Base-by-base conservation (phyloP, 2,113 vertebrate genomes). In the Cichladusa arquata region DNA sequence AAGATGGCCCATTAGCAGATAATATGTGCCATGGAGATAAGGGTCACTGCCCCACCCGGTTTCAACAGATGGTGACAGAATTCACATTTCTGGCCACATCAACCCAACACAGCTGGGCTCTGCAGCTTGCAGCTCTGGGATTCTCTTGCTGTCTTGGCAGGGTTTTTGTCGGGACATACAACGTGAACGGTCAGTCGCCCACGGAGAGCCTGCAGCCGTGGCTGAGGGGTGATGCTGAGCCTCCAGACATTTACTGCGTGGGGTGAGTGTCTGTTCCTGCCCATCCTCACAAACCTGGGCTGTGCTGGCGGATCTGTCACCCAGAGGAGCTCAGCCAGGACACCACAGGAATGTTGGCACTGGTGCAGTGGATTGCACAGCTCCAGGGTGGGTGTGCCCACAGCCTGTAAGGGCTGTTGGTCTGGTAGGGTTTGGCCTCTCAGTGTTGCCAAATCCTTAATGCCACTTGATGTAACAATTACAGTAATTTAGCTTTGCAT, bases 121-220 rank as follows among this genome's bases (percentile, higher is more conserved):
- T 73, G 18, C 50, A 53, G 15, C n/a, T 62, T 42, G 54, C 29
- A 60, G 77, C n/a, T 81, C 53, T 90, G 58, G 82, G 13, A 24
- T 70, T 56, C 26, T 38, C 29, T 67, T 33, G 0, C 23, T 93
- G 85, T 86, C 89, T 53, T 36, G 60, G 64, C 96, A 99, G 99
- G 69, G 98, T 99, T 97, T 99, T 99, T 95, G 98, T 99, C 8
- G 99, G 99, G 62, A 99, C 99, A 0, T 99, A 99, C 92, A 99
- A 99, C 11, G 99, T 99, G 88, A 99, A 99, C 0, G 99, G 99
- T 38, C 99, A 99, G 95, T 95, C 98, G 0, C 99, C 99, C 22
- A 98, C 97, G 24, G 99, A 99, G 81, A 98, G 97, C 92, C 98
- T 99, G n/a, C 78, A 34, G 70, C 98, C 98, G 2, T 99, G 99